These are phyloP conservation scores for Polydrusus pterygomalis DNA, from an alignment of 2,888 invertebrate species.

Conservation along the genomic window DNA sequence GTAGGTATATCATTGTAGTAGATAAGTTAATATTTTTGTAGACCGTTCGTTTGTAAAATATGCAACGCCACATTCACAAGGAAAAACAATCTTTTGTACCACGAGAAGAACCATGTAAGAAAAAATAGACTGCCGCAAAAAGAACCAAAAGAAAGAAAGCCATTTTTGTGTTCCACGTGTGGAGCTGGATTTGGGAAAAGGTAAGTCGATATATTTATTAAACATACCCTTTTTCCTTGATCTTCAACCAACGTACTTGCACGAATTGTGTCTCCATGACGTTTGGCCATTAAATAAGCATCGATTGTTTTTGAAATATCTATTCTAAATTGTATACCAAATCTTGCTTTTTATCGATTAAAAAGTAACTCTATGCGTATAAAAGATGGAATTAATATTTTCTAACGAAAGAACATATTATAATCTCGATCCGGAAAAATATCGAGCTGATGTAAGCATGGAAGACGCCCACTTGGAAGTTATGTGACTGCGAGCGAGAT, in stretches of 20 bases:
- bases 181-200: constrained; percentile 72
- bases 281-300: too few relatives aligned
- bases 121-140: constrained; percentile 37
- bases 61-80: constrained; percentile 81
- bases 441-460: constrained; percentile 37
- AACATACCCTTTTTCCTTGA: too few relatives aligned
- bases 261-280: too few relatives aligned
- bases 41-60: constrained; percentile 79
- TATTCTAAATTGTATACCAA: background rate
- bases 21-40: background rate
- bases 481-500: constrained; percentile 44
- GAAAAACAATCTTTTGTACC: constrained; percentile 79
- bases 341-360: too few relatives aligned
- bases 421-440: constrained; percentile 44
- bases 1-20: too few relatives aligned
- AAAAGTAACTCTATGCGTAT: too few relatives aligned
- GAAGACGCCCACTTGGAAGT: constrained; percentile 42
- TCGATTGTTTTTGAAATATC: too few relatives aligned
- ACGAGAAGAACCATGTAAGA: constrained; percentile 73
- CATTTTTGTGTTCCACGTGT: constrained; percentile 72
- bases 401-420: constrained; percentile 24
- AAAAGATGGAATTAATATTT: background rate
- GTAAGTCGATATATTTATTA: constrained; percentile 71
- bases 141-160: constrained; percentile 58
- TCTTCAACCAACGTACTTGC: too few relatives aligned